Evolutionary conservation across 2,113 vertebrate genomes (phyloP), one percentile per base, ranked within the genome.

Genomic region (Tamias sibiricus): DNA sequence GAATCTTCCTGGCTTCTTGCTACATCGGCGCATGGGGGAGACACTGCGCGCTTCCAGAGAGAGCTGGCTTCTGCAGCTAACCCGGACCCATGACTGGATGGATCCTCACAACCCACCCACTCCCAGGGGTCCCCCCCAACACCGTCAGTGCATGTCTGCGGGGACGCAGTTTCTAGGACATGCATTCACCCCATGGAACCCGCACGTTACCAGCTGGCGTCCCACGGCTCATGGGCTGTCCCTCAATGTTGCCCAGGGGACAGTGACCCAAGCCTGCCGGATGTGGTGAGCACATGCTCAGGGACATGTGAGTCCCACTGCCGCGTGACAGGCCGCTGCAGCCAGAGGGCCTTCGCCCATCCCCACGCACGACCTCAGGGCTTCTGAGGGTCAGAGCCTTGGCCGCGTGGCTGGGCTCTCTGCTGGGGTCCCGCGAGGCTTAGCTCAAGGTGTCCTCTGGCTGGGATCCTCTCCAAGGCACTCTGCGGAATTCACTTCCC

Each of bases 121-220:
- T 20, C 16, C 20, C 9, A 28, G 12, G 42, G 42, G 22, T 19
- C 35, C 1, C 22, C 11, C 35, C 64, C 24, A 32, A 26, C 6
- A 28, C 28, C 37, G 66, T 54, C 19, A 49, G 32, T 79, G 24
- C 16, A 17, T 17, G 44, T 7, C 30, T 54, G 42, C 8, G 22
- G 30, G 4, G 37, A 10, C 2, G 6, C 54, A 13, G 83, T 12
- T 59, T 37, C 37, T 37, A 52, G n/a, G 2, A 16, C 49, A 3
- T 19, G 44, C 16, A 49, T 49, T 77, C 75, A 24, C 54, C 22
- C 6, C 20, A 22, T 0, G 20, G 54, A 57, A 20, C 9, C 37
- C 40, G 32, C 9, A 54, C 2, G 1, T 0, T 30, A 8, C 4
- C 8, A 37, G 0, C 16, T 2, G 83, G 71, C 12, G 2, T 12